These are phyloP conservation scores for Meganola albula DNA, from an alignment of 2,888 invertebrate genomes.

Conservation along the genomic window DNA sequence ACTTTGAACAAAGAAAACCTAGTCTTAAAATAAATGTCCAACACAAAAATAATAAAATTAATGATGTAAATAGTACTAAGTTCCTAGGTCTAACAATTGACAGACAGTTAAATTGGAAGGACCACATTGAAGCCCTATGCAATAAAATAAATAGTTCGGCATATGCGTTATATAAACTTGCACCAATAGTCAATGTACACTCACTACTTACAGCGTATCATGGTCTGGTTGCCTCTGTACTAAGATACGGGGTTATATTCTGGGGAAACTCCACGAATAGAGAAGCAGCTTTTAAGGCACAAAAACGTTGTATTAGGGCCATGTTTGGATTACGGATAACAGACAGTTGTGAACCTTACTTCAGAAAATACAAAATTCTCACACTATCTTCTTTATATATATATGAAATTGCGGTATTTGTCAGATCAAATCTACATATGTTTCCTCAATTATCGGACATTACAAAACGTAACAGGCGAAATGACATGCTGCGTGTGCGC, in stretches of 20 bases:
- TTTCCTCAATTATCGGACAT: not conserved
- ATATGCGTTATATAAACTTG: not conserved
- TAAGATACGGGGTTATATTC: not conserved
- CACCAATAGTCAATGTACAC: not conserved
- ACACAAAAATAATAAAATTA: too few relatives aligned
- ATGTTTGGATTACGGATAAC: not conserved
- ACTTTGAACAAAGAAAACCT: too few relatives aligned
- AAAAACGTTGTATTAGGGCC: not conserved
- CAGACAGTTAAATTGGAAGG: not conserved
- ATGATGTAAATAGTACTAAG: too few relatives aligned
- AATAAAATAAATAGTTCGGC: not conserved
- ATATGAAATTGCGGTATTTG: not conserved
- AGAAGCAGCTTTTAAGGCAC: not conserved
- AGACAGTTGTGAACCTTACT: not conserved
- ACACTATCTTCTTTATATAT: not conserved
- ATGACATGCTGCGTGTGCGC: too few relatives aligned
- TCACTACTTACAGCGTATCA: not conserved
- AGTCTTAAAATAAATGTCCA: too few relatives aligned
- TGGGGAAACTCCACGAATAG: not conserved
- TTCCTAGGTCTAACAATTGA: too few relatives aligned
- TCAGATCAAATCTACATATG: not conserved
- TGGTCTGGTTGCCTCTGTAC: not conserved
- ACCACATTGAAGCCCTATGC: not conserved
- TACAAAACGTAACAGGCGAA: not conserved
- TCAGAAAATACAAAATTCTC: not conserved